Base-by-base conservation (phyloP, 2,113 vertebrate species). In the Aramus guarauna region DNA sequence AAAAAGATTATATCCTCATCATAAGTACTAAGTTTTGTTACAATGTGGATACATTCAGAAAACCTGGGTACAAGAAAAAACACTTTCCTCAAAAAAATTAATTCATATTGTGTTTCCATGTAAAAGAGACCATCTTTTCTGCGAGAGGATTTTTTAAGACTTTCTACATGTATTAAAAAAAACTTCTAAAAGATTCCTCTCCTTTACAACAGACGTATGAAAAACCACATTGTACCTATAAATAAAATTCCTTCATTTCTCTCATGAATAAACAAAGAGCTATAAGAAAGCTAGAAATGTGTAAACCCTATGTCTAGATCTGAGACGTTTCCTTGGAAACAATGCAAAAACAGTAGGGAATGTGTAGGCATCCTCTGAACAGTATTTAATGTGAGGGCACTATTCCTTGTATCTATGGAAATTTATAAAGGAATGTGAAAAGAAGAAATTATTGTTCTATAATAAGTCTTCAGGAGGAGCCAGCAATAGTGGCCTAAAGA, bases 301-400 rank as follows among this genome's bases (percentile, higher is more conserved):
- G 94, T 96, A 97, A 98, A 97, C 96, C 85, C 85, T 97, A 64
- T 96, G 85, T 96, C 81, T 96, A 96, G 81, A 96, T 84, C 64
- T 90, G 72, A 76, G 72, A 78, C 3, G 82, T 97, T 97, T 97
- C 97, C 97, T 82, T 98, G 96, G 97, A 96, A 97, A 98, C 97
- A 96, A 81, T 63, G 94, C 66, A 96, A 97, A 97, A 97, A 34
- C 85, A 97, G 82, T 85, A 91, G 55, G 71, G 94, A 97, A 97
- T 97, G 93, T 55, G 79, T 94, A 95, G 94, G 86, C 85, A 96
- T 90, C 94, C 94, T 93, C 67, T 95, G 90, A 97, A 94, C 43
- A 96, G 89, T 75, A 67, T 96, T 94, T 92, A 96, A 95, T 76
- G 79, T 77, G 87, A 94, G 48, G 60, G 41, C 77, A 91, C 68